Evolutionary conservation across 1,140 invertebrate genomes (phyloP), one percentile per base, ranked within the genome.

Genomic region (Temnothorax curvispinosus): DNA sequence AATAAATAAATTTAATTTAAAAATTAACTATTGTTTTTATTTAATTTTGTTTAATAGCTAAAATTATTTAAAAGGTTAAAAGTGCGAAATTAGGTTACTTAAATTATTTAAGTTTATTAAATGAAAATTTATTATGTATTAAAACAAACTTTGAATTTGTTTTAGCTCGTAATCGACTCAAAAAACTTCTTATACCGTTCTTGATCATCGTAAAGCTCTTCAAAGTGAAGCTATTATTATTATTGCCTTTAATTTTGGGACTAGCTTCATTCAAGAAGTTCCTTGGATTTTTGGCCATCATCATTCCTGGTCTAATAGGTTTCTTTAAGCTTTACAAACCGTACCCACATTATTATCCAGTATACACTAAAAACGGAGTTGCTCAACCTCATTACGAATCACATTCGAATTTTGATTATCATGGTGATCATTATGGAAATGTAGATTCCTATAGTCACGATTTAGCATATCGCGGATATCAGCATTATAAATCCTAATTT

Each of bases 201-300:
- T 94, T 98, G 89, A 93, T 98, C 81, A 96, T 98, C 74, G 93
- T 98, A 80, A 98, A 98, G 93, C 95, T 98, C 65, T 98, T 98
- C 96, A 98, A 98, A 93, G 91, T 98, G 91, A 98, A 98, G 90
- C 94, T 98, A 21, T 94, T 98, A 1, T 95, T 98, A 3, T 98
- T 98, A 94, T 93, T 98, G 91, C 98, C 98, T 1, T 95, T 98
- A 86, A 98, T 98, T 69, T 95, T 98, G 44, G 97, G 98, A 13
- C 94, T 98, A 81, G 97, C 97, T 9, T 98, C 97, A 32, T 97
- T 98, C 92, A 98, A 98, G 94, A 98, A 98, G 90, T 96, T 98
- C 91, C 95, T 98, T 2, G 97, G 97, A 50, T 97, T 98, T 92
- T 94, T 97, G 90, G 97, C 97, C 32, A 96, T 98, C 56, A 96